A percentile compares a stretch with the other conserved stretches of the same genome.
These are phyloP conservation scores for Sanderia malayensis DNA, from an alignment of 30 jellyfish, hydroid and myxozoan genomes.

Conservation along the genomic window DNA sequence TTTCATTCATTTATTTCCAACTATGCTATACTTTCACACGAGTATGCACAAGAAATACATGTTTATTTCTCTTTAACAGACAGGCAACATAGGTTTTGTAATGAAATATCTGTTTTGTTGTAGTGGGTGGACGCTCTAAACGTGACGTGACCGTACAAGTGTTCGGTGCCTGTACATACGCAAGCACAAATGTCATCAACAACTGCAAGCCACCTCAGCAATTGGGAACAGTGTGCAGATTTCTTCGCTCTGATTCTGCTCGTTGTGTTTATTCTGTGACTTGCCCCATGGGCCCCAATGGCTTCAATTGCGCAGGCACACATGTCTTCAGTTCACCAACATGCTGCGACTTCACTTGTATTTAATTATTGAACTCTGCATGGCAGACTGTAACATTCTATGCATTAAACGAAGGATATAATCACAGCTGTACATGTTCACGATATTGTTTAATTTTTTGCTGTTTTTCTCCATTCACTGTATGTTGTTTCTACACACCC, in stretches of 20 bases:
- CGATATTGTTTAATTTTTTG: too few relatives aligned
- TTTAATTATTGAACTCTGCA: too few relatives aligned
- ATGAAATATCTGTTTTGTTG: too few relatives aligned
- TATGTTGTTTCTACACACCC: too few relatives aligned
- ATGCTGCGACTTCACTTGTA: constrained; percentile 21
- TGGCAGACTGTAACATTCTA: too few relatives aligned
- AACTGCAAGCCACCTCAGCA: neutral
- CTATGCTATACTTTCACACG: too few relatives aligned
- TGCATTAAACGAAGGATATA: too few relatives aligned
- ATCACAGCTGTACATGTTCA: too few relatives aligned
- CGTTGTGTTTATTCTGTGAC: constrained; percentile 3
- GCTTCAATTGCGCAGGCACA: constrained; percentile 4
- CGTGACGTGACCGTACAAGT: neutral
- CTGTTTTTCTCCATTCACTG: too few relatives aligned
- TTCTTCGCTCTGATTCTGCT: neutral
- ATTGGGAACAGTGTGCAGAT: constrained; percentile 1
- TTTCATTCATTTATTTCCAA: neutral
- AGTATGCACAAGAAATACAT: neutral
- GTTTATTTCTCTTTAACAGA: neutral
- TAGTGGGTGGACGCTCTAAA: neutral
- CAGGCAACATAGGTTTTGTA: neutral
- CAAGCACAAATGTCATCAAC: neutral
- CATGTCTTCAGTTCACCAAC: constrained; percentile 7
- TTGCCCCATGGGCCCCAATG: neutral
- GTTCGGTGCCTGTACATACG: neutral